A percentile compares a stretch with the other conserved stretches of the same genome.
Evolutionary conservation across 2,113 vertebrate species (phyloP).

Genomic region (Hemibagrus wyckioides): DNA sequence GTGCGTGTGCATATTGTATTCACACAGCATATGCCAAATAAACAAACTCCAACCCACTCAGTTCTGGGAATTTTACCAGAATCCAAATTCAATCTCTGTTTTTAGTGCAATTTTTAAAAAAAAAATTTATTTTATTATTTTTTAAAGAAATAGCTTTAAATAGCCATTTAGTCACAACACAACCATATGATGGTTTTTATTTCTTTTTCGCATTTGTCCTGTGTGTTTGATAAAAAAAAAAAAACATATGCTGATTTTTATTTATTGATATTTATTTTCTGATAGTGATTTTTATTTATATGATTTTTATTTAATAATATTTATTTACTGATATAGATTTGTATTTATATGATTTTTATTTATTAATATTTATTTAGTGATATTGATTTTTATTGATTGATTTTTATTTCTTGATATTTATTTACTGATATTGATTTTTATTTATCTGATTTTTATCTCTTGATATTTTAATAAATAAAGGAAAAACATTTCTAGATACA

Average conservation of each 20-base stretch:
- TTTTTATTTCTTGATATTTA: too few relatives aligned
- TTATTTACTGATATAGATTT: too few relatives aligned
- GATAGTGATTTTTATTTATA: too few relatives aligned
- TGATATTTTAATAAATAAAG: not conserved
- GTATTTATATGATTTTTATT: too few relatives aligned
- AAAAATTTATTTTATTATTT: too few relatives aligned
- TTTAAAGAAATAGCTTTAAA: not conserved
- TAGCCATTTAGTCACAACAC: not conserved
- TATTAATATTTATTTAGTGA: too few relatives aligned
- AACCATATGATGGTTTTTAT: not conserved
- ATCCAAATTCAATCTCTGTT: not conserved
- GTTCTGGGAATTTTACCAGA: not conserved
- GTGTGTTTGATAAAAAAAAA: not conserved
- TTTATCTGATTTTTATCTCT: too few relatives aligned
- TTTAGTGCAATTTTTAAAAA: not conserved
- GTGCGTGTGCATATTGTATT: not conserved
- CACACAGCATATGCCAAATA: not conserved
- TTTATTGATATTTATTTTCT: too few relatives aligned
- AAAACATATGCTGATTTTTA: not conserved
- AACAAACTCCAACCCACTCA: not conserved
- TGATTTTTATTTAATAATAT: too few relatives aligned
- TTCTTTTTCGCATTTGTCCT: not conserved
- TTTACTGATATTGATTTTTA: too few relatives aligned
- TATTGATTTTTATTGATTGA: too few relatives aligned
- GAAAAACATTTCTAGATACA: too few relatives aligned